Evolutionary conservation across 1,140 invertebrate species (phyloP), one percentile per base, ranked within the genome.

Genomic region (Popillia japonica): DNA sequence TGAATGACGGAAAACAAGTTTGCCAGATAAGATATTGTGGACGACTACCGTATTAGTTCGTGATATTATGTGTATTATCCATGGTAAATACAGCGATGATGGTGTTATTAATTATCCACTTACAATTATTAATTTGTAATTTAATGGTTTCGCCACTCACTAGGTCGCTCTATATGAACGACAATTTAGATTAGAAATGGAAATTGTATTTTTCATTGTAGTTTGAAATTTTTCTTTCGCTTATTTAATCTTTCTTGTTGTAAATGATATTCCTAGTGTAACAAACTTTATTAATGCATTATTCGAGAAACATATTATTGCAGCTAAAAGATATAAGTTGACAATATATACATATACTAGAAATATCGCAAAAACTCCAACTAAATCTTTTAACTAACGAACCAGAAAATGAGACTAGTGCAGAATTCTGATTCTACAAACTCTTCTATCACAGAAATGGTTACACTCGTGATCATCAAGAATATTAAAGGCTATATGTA

Each of bases 281-380:
- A 22, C 0, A 68, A 68, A 68, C 61, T 68, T 68, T 68, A 68
- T 68, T 68, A 68, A 68, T 68, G 27, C 27, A n/a, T 68, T 68
- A 7, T 68, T 68, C 4, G 20, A 9, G 61, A 23, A 8, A 10
- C 22, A 10, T 68, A 68, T 68, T 68, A 68, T 34, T 22, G 27
- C 2, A 14, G 11, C 9, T 14, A 23, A 7, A 23, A 7, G 17
- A 23, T 20, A 68, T 68, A 68, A 6, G 61, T 68, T 68, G 44
- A 10, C 6, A 14, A 48, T 14, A n/a, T n/a, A n/a, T n/a, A n/a
- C n/a, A n/a, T n/a, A n/a, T n/a, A n/a, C n/a, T n/a, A n/a, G n/a
- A n/a, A n/a, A n/a, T n/a, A n/a, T n/a, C n/a, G n/a, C n/a, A n/a
- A n/a, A n/a, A n/a, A n/a, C n/a, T n/a, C n/a, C n/a, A n/a, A n/a